These are phyloP conservation scores for Eudemis profundana DNA, from an alignment of 2,888 invertebrate genomes.

Conservation along the genomic window DNA sequence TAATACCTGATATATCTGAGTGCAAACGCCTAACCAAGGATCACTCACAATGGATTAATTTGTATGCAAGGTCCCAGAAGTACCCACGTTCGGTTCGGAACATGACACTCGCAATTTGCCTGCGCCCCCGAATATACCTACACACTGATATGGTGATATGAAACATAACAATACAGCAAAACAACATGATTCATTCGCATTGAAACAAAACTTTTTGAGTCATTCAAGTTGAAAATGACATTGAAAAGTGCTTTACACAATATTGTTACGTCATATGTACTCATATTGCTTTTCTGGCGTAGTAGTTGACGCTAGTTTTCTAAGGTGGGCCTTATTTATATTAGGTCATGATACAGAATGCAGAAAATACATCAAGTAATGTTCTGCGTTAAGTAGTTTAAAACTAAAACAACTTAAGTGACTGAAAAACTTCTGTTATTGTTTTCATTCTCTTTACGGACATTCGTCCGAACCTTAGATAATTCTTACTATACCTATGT, in stretches of 20 bases:
- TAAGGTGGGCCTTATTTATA: too few species aligned
- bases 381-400: too few species aligned
- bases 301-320: neutral
- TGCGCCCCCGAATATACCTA: slow-evolving; percentile 63
- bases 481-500: too few species aligned
- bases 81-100: slow-evolving; percentile 72
- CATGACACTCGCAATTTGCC: slow-evolving; percentile 67
- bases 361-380: too few species aligned
- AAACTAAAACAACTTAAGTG: too few species aligned
- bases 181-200: slow-evolving; percentile 40
- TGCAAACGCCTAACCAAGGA: slow-evolving; percentile 60
- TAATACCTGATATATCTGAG: slow-evolving; percentile 40
- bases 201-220: slow-evolving; percentile 5
- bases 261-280: slow-evolving; percentile 7
- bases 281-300: neutral
- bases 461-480: too few species aligned
- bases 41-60: slow-evolving; percentile 67
- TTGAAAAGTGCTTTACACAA: slow-evolving; percentile 32
- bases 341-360: too few species aligned
- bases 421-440: too few species aligned
- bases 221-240: slow-evolving; percentile 25
- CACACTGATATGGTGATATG: slow-evolving; percentile 46
- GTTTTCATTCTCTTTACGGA: too few species aligned
- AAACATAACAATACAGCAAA: slow-evolving; percentile 44
- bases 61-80: slow-evolving; percentile 73